These are phyloP conservation scores for Trichonephila clavata DNA, from an alignment of 1,140 invertebrate genomes.

Conservation along the genomic window DNA sequence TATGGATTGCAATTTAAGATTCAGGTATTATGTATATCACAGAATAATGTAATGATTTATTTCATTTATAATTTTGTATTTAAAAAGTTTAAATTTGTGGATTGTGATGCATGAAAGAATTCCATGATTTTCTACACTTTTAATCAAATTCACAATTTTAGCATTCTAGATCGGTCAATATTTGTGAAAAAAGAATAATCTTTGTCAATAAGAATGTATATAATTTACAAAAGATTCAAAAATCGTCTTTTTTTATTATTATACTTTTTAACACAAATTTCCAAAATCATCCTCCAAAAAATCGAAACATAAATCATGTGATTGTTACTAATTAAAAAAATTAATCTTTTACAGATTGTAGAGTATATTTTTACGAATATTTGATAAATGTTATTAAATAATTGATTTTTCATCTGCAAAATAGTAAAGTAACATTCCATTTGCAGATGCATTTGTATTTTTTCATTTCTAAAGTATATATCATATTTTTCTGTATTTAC, in stretches of 20 bases:
- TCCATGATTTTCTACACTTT: neutral
- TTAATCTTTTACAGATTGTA: slow-evolving; percentile 59
- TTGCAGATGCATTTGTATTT: slow-evolving; percentile 76
- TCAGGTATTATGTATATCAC: neutral
- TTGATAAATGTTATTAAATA: slow-evolving; percentile 74
- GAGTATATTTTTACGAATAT: slow-evolving; percentile 73
- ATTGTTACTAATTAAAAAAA: slow-evolving; percentile 45
- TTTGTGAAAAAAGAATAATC: neutral
- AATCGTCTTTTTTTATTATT: neutral
- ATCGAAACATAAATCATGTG: slow-evolving; percentile 50
- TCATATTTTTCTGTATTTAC: slow-evolving; percentile 76
- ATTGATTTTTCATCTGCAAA: slow-evolving; percentile 75
- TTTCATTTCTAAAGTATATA: slow-evolving; percentile 73
- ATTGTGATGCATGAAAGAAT: neutral
- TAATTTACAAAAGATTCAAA: neutral
- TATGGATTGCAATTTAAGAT: neutral
- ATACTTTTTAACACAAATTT: slow-evolving; percentile 1
- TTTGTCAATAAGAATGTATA: slow-evolving; percentile 15
- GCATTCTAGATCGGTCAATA: neutral
- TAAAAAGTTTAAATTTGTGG: neutral
- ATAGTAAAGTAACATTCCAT: slow-evolving; percentile 75
- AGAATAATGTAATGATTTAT: neutral
- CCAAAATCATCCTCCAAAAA: slow-evolving; percentile 23
- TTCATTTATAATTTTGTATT: neutral
- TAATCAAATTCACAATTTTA: neutral